Conservation (phyloP, 2,797 vertebrate genomes). For the Helarctos malayanus region DNA sequence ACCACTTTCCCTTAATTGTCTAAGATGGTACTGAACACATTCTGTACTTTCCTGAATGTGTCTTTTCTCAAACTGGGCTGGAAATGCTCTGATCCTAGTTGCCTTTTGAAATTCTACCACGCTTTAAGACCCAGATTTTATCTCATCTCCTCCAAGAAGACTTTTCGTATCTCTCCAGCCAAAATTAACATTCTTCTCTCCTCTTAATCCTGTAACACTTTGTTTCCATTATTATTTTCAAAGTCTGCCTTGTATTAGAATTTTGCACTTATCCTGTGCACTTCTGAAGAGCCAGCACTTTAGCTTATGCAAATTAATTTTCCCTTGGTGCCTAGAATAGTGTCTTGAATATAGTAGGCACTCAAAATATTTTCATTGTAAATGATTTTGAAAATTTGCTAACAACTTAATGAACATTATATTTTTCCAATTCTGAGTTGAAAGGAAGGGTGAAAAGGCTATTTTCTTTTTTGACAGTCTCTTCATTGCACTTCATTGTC, state of each 20-base stretch:
- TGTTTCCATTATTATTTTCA: neutral
- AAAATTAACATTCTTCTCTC: neutral
- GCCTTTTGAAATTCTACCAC: conserved; percentile 25
- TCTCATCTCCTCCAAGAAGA: neutral
- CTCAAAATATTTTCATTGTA: neutral
- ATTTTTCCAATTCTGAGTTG: neutral
- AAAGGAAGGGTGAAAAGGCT: neutral
- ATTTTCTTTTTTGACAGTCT: neutral
- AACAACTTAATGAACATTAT: neutral
- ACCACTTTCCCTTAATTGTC: neutral
- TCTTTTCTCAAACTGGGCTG: neutral
- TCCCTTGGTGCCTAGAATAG: neutral
- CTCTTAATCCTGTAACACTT: neutral
- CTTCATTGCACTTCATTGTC: neutral
- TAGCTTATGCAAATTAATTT: neutral
- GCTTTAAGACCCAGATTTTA: conserved; percentile 23
- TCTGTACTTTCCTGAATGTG: neutral
- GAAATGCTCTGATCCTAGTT: neutral
- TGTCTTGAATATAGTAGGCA: neutral
- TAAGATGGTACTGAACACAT: neutral
- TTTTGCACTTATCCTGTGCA: neutral
- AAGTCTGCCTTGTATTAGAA: neutral
- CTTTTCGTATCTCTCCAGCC: neutral
- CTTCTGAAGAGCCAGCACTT: neutral
- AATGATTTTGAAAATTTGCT: neutral